These are phyloP conservation scores for Calycopis cecrops DNA, from an alignment of 1,140 invertebrate species.

Conservation along the genomic window DNA sequence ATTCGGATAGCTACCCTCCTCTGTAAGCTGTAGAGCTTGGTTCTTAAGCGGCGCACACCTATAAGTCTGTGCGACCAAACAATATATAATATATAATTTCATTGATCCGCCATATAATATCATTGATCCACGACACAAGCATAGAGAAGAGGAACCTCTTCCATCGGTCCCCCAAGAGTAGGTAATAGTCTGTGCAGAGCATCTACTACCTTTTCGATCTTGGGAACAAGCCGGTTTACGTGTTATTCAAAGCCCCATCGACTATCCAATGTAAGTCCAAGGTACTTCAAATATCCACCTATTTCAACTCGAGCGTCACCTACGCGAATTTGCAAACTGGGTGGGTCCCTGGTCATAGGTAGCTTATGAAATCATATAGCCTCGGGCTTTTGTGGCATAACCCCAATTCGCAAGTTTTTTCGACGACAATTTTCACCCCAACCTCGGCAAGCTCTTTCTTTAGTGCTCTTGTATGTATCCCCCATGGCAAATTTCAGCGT, in stretches of 20 bases:
- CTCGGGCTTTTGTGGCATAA: constrained; percentile 10
- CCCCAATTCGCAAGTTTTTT: not conserved
- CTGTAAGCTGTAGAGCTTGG: not conserved
- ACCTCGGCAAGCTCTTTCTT: constrained; percentile 1
- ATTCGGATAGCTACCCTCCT: too few relatives aligned
- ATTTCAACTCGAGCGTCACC: not conserved
- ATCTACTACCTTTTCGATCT: constrained; percentile 6
- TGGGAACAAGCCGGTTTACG: not conserved
- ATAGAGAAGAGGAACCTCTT: constrained; percentile 9
- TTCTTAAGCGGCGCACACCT: not conserved
- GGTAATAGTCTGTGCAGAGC: too few relatives aligned
- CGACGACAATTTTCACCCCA: constrained; percentile 5
- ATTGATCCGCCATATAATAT: constrained; percentile 9
- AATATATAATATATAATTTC: too few relatives aligned
- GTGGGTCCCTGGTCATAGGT: not conserved
- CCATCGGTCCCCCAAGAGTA: too few relatives aligned
- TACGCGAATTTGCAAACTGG: not conserved
- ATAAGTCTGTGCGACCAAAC: constrained; percentile 12
- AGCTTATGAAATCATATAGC: constrained; percentile 9
- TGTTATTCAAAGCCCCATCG: constrained; percentile 9
- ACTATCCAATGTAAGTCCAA: constrained; percentile 2
- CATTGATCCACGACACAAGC: constrained; percentile 11
- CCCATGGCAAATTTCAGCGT: too few relatives aligned
- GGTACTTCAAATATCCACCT: constrained; percentile 11
- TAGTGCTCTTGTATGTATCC: too few relatives aligned